phyloP scores from a whole-genome alignment of 2,113 vertebrate genomes.

The Malurus elegans region DNA sequence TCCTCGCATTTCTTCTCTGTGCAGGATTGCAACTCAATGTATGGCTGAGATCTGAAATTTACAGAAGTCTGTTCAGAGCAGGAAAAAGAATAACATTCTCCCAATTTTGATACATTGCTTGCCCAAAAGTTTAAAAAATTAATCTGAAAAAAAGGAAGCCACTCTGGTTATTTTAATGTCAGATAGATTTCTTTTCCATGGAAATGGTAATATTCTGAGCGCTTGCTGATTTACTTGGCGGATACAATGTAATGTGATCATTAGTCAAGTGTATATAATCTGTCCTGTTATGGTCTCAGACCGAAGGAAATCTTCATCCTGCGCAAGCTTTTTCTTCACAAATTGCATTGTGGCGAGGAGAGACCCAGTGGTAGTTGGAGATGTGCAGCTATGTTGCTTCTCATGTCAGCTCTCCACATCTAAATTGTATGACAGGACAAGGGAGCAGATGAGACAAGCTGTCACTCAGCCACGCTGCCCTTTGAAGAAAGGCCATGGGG shows the following conservation, averaged over 20 bases:
- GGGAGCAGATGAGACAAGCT: slow-evolving; percentile 88
- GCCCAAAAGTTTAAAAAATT: background rate
- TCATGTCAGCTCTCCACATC: slow-evolving; percentile 75
- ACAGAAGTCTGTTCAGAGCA: background rate
- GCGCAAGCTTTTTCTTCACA: slow-evolving; percentile 50
- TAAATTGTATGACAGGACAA: slow-evolving; percentile 83
- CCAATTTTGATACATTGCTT: background rate
- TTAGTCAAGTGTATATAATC: slow-evolving; percentile 29
- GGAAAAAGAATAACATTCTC: background rate
- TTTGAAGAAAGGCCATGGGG: slow-evolving; percentile 92
- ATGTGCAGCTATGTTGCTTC: slow-evolving; percentile 80
- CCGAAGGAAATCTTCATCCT: slow-evolving; percentile 32
- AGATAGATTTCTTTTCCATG: background rate
- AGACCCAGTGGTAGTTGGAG: slow-evolving; percentile 72
- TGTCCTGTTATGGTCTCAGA: slow-evolving; percentile 8
- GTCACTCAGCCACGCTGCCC: slow-evolving; percentile 93
- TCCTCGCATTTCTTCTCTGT: background rate
- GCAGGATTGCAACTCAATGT: background rate
- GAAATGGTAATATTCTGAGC: background rate
- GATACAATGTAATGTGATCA: background rate
- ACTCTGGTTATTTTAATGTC: background rate
- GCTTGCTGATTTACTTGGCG: background rate
- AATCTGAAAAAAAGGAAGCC: background rate
- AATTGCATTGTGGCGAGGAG: slow-evolving; percentile 43
- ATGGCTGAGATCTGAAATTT: background rate